A percentile compares a stretch with the other conserved stretches of the same genome.
These are phyloP conservation scores for Pogonognathellus flavescens DNA, from an alignment of 1,140 invertebrate genomes.

Conservation along the genomic window DNA sequence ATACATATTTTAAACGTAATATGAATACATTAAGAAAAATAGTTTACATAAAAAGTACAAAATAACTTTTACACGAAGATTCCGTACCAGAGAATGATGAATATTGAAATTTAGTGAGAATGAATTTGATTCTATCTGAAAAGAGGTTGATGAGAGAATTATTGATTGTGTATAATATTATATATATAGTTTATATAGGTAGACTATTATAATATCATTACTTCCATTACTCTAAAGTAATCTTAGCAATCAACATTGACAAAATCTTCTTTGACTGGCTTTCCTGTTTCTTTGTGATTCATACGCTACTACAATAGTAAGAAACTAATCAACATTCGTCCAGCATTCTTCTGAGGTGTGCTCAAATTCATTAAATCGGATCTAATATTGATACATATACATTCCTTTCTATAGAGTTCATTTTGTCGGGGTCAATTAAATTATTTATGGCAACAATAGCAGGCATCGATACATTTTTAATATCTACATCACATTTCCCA, in stretches of 20 bases:
- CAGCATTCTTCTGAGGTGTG: background rate
- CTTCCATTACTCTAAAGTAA: no score
- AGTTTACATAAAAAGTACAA: conserved; percentile 49
- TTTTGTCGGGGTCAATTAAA: conserved; percentile 47
- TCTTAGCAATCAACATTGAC: conserved; percentile 28
- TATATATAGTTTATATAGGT: no score
- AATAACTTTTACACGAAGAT: conserved; percentile 38
- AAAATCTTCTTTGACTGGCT: conserved; percentile 32
- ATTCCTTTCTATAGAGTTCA: conserved; percentile 42
- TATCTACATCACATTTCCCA: conserved; percentile 46
- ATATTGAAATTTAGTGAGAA: conserved; percentile 17
- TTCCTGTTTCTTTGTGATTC: conserved; percentile 37
- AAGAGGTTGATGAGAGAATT: conserved; percentile 28
- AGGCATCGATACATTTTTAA: conserved; percentile 47
- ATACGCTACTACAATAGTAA: conserved; percentile 5
- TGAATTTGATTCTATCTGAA: conserved; percentile 26
- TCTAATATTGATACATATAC: conserved; percentile 16
- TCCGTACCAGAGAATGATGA: background rate
- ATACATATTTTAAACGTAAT: conserved; percentile 49
- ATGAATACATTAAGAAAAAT: conserved; percentile 48
- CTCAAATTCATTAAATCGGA: conserved; percentile 12
- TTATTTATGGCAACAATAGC: conserved; percentile 50
- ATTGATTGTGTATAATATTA: conserved; percentile 17
- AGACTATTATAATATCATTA: no score
- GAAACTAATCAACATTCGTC: conserved; percentile 42